Conservation (phyloP, 2,888 invertebrate genomes). For the Drosophila subquinaria region DNA sequence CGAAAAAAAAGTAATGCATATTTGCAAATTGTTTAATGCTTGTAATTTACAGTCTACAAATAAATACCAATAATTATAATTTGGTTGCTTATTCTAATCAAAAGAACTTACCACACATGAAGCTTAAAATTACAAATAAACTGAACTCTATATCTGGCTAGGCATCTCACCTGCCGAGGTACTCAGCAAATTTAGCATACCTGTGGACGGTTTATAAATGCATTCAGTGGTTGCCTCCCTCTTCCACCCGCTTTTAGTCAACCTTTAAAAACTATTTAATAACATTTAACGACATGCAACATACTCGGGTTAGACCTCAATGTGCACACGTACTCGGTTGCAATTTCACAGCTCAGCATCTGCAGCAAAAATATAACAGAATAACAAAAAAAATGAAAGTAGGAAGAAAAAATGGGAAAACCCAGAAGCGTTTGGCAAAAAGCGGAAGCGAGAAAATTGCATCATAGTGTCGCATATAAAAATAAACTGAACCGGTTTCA, state of each 20-base stretch:
- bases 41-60: no score
- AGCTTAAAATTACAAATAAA: no score
- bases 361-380: conserved; percentile 3
- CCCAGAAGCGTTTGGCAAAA: conserved; percentile 48
- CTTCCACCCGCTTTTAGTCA: not conserved
- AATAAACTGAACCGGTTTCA: conserved; percentile 76
- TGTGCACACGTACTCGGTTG: conserved; percentile 55
- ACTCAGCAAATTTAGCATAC: conserved; percentile 22
- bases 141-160: not conserved
- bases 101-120: not conserved
- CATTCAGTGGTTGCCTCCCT: conserved; percentile 19
- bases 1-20: no score
- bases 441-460: conserved; percentile 78
- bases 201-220: conserved; percentile 24
- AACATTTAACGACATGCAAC: conserved; percentile 44
- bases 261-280: conserved; percentile 55
- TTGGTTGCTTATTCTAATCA: not conserved
- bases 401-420: conserved; percentile 20
- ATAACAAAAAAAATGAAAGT: conserved; percentile 23
- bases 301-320: conserved; percentile 30
- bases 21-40: no score
- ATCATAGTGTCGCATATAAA: conserved; percentile 81
- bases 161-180: conserved; percentile 9
- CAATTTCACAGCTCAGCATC: conserved; percentile 77
- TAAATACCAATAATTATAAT: no score